Conservation (phyloP, 2,797 vertebrate species). For the Pygocentrus nattereri region DNA sequence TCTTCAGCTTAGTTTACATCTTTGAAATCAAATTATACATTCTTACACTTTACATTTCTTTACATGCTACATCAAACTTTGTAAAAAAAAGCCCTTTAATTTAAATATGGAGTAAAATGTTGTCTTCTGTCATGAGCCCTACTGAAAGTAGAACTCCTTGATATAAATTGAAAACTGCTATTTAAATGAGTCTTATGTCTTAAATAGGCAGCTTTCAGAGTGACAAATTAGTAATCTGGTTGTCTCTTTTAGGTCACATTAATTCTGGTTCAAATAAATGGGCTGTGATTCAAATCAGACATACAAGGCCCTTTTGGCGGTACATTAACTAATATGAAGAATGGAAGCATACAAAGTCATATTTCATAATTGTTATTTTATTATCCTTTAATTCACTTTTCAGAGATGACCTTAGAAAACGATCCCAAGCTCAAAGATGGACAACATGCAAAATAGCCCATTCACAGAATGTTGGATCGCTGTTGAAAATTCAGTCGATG, state of each 20-base stretch:
- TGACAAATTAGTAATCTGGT: slow-evolving; percentile 37
- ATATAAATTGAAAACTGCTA: slow-evolving; percentile 23
- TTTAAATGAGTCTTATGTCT: slow-evolving; percentile 29
- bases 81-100: not conserved
- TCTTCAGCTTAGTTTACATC: no score
- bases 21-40: no score
- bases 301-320: slow-evolving; percentile 35
- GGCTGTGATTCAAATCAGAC: slow-evolving; percentile 39
- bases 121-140: not conserved
- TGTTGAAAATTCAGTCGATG: not conserved
- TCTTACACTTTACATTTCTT: no score
- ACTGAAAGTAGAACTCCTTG: not conserved
- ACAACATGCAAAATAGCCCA: not conserved
- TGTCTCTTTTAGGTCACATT: slow-evolving; percentile 39
- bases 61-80: no score
- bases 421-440: not conserved
- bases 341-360: slow-evolving; percentile 14
- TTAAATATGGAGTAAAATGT: not conserved
- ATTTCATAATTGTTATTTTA: slow-evolving; percentile 17
- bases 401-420: slow-evolving; percentile 19
- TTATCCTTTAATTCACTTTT: slow-evolving; percentile 35
- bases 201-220: slow-evolving; percentile 30
- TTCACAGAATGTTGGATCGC: not conserved
- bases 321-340: slow-evolving; percentile 41
- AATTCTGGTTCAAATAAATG: slow-evolving; percentile 46